Percentiles rank a stretch among this genome's conserved stretches.
These are phyloP conservation scores for Chaenocephalus aceratus DNA, from an alignment of 2,113 vertebrate genomes.

Conservation along the genomic window DNA sequence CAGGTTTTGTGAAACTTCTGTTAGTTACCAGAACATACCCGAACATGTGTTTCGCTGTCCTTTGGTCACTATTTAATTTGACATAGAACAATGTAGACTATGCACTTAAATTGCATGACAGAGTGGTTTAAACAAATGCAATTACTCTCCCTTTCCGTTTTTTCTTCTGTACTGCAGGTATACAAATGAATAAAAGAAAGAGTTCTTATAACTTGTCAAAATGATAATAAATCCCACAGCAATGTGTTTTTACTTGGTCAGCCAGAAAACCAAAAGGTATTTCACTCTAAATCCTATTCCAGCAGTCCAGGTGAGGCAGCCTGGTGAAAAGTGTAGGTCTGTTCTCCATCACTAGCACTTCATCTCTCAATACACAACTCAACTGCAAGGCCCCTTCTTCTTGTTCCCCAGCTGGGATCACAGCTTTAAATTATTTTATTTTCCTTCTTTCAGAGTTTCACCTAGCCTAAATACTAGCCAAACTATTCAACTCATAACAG, in stretches of 20 bases:
- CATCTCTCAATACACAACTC: not conserved
- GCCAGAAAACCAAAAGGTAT: not conserved
- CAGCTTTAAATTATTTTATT: not conserved
- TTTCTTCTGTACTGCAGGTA: not conserved
- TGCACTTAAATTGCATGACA: too few species aligned
- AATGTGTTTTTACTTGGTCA: not conserved
- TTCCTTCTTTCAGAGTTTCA: slow-evolving; percentile 16
- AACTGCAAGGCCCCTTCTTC: not conserved
- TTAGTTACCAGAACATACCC: not conserved
- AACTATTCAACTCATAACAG: slow-evolving; percentile 9
- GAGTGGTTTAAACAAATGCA: too few species aligned
- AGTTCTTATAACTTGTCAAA: not conserved
- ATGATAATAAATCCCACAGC: not conserved
- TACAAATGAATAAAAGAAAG: too few species aligned
- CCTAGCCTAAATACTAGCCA: not conserved
- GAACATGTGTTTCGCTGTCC: too few species aligned
- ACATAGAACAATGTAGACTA: too few species aligned
- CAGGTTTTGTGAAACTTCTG: not conserved
- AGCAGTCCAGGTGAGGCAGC: not conserved
- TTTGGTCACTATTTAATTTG: too few species aligned
- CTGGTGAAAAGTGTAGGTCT: slow-evolving; percentile 17
- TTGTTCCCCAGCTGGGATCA: slow-evolving; percentile 17
- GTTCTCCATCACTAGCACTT: slow-evolving; percentile 56
- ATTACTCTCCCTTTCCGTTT: too few species aligned
- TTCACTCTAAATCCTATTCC: not conserved